These are phyloP conservation scores for Otus sunia DNA, from an alignment of 2,113 vertebrate species.

Conservation along the genomic window DNA sequence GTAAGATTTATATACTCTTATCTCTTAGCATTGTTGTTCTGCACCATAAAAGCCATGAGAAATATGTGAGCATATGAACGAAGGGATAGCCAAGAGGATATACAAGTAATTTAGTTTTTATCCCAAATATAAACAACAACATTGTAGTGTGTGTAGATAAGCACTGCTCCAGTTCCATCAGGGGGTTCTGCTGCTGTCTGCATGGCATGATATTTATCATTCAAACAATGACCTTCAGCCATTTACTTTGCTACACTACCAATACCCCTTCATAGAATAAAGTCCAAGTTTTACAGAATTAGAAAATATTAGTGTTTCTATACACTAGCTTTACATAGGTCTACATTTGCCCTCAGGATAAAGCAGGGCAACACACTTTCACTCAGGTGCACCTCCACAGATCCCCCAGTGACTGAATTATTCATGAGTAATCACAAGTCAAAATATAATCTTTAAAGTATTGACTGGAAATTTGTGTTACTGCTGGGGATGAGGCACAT, in stretches of 20 bases:
- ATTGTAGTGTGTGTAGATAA: background rate
- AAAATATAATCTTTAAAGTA: background rate
- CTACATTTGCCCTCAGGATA: background rate
- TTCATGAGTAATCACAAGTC: background rate
- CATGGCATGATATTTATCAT: slow-evolving; percentile 21
- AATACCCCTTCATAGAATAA: background rate
- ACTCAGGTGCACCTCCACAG: background rate
- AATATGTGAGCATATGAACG: background rate
- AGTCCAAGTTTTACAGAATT: background rate
- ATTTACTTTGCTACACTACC: background rate
- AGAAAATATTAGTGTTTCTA: background rate
- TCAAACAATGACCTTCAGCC: slow-evolving; percentile 31
- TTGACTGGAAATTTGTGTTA: background rate
- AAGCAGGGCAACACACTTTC: background rate
- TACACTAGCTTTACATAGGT: background rate
- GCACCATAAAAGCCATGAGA: slow-evolving; percentile 11
- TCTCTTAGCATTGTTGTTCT: background rate
- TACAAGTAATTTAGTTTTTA: slow-evolving; percentile 36
- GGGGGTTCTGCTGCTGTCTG: background rate
- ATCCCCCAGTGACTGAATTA: background rate
- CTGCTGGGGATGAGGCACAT: background rate
- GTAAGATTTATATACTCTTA: slow-evolving; percentile 10
- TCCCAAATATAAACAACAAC: slow-evolving; percentile 39
- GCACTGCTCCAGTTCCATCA: background rate
- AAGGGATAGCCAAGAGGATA: slow-evolving; percentile 17